Percentiles rank a stretch among this genome's conserved stretches.
phyloP scores from a whole-genome alignment of 2,888 invertebrate genomes.

The Polylopha cassiicola region DNA sequence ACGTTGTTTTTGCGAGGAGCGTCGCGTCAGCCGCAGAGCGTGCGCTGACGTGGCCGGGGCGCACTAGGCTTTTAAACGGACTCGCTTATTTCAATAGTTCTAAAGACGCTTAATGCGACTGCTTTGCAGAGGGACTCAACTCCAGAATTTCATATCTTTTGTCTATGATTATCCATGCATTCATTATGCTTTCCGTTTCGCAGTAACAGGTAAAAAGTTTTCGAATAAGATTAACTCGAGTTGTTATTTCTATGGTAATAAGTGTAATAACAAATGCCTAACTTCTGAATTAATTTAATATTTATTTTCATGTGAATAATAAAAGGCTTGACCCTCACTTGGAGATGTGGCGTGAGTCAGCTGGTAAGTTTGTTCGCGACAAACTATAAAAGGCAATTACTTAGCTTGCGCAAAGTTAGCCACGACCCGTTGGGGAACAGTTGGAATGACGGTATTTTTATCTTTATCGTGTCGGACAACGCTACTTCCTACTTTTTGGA shows the following conservation, averaged over 20 bases:
- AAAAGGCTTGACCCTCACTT: no score
- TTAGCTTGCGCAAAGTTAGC: conserved; percentile 50
- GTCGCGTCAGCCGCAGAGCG: conserved; percentile 62
- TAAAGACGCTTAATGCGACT: conserved; percentile 17
- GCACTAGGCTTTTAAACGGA: conserved; percentile 32
- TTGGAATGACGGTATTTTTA: conserved; percentile 34
- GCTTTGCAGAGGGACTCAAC: conserved; percentile 9
- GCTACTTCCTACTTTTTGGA: conserved; percentile 1
- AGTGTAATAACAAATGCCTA: no score
- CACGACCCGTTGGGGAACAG: conserved; percentile 43
- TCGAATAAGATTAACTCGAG: no score
- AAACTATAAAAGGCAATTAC: conserved; percentile 63
- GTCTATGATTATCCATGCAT: no score
- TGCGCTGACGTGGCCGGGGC: conserved; percentile 41
- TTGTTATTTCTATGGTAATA: no score
- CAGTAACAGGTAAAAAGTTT: no score
- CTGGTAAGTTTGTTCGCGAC: conserved; percentile 46
- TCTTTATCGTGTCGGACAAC: conserved; percentile 30
- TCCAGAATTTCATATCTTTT: conserved; percentile 13
- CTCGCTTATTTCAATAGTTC: conserved; percentile 27
- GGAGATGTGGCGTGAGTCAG: conserved; percentile 45
- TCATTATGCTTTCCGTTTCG: no score
- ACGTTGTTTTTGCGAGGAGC: conserved; percentile 67
- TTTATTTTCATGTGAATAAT: no score
- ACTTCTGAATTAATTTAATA: no score